Evolutionary conservation across 2,888 invertebrate species (phyloP), one percentile per base, ranked within the genome.

Genomic region (Erebia aethiops): DNA sequence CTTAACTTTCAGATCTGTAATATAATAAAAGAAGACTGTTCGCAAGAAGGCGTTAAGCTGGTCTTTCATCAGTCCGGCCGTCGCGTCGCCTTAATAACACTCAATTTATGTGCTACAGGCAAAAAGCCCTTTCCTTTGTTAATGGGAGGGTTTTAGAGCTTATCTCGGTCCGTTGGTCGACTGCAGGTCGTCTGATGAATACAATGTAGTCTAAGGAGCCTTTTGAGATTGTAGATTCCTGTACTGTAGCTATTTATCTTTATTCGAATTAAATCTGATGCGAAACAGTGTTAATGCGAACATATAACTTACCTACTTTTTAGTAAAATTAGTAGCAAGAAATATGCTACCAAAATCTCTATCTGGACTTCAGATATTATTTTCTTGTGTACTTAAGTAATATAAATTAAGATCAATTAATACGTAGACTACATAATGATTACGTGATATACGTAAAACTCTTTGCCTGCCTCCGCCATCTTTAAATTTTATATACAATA

Each of bases 71-170:
- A 67, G 67, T 58, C 16, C 26, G 16, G 21, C n/a, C 49, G 61
- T 46, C 18, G 11, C 35, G 16, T 65, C 54, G 41, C 35, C 21
- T 16, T 64, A 66, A 49, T 57, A 49, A 58, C n/a, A 58, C 67
- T 67, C 49, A 58, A 67, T 67, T 67, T 67, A 67, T 67, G 57
- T 49, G 67, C 46, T 46, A 26, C 43, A 57, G 18, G 41, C 54
- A 54, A 21, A 57, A 58, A 67, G 67, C 67, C 67, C 58, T 67
- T 58, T 49, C 67, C 67, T 67, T 67, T 67, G 67, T 67, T 67
- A 67, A 67, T 67, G 58, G 58, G 46, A 51, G 58, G 67, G 67
- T 11, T 58, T 49, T n/a, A 51, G 46, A 49, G 49, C 67, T 67
- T 58, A 67, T 67, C 67, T 49, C 46, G 57, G 49, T 67, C 26